A percentile compares a stretch with the other conserved stretches of the same genome.
Evolutionary conservation across 2,888 invertebrate genomes (phyloP).

Genomic region (Idaea biselata): DNA sequence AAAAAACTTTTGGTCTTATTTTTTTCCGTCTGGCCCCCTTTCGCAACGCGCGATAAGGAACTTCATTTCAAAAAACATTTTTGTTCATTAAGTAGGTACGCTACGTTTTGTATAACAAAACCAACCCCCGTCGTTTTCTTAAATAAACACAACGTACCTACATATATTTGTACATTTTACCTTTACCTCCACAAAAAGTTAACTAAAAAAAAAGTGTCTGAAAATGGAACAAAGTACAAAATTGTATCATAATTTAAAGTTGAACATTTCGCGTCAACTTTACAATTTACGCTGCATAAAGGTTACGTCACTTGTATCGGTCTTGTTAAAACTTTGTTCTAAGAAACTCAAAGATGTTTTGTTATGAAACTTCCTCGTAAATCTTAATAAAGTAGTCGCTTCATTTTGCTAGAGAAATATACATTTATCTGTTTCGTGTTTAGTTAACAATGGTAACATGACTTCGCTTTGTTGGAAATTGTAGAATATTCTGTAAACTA

Average conservation of each 20-base stretch:
- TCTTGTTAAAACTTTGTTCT: slow-evolving; percentile 17
- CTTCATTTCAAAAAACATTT: no score
- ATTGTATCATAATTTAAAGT: background rate
- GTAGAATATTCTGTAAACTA: background rate
- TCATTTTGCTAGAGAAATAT: background rate
- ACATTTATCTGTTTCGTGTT: slow-evolving; percentile 1
- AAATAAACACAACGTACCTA: no score
- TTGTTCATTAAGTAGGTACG: no score
- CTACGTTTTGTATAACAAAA: no score
- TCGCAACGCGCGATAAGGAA: no score
- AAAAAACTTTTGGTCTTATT: no score
- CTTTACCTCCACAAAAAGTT: background rate
- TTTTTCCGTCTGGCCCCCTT: no score
- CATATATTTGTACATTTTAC: background rate
- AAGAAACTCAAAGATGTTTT: slow-evolving; percentile 12
- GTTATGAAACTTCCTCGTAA: slow-evolving; percentile 3
- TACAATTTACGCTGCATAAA: slow-evolving; percentile 12
- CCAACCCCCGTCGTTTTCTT: no score
- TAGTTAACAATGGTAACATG: background rate
- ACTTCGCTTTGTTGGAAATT: background rate
- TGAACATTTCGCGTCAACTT: background rate
- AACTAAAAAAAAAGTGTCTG: background rate
- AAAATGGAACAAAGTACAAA: background rate
- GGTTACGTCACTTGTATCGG: slow-evolving; percentile 17
- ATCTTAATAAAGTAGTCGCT: slow-evolving; percentile 4